A percentile compares a stretch with the other conserved stretches of the same genome.
phyloP scores from a whole-genome alignment of 2,113 vertebrate genomes.

The Cavia aperea region DNA sequence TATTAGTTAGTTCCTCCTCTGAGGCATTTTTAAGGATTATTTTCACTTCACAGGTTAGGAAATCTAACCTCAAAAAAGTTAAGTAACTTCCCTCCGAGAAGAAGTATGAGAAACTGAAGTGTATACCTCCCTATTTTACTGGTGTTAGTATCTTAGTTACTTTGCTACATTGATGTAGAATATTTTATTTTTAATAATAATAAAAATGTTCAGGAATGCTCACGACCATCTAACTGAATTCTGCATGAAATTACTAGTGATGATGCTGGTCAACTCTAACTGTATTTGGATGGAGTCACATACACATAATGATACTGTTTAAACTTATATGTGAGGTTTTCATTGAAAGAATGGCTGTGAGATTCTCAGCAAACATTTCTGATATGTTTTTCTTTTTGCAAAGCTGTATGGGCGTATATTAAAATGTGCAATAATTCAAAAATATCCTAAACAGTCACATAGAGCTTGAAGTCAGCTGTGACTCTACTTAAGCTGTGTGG shows the following conservation, averaged over 20 bases:
- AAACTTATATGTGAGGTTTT: background rate
- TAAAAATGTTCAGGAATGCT: background rate
- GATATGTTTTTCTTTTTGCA: background rate
- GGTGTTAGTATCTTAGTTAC: background rate
- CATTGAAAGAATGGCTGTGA: rapidly evolving
- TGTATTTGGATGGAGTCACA: background rate
- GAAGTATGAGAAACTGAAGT: background rate
- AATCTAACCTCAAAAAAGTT: background rate
- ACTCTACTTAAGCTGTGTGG: background rate
- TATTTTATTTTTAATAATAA: background rate
- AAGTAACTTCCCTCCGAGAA: background rate
- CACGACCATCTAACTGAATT: background rate
- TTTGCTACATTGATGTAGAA: background rate
- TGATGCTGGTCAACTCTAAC: background rate
- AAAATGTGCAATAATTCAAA: background rate
- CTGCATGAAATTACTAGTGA: background rate
- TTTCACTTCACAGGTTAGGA: background rate
- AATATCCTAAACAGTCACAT: background rate
- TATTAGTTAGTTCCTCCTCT: background rate
- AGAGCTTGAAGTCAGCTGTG: background rate
- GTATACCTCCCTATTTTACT: background rate
- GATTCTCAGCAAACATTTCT: background rate
- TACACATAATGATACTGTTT: background rate
- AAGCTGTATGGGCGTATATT: background rate
- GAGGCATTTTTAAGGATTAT: background rate